phyloP scores from a whole-genome alignment of 2,113 vertebrate species.

The Solenodon paradoxus region DNA sequence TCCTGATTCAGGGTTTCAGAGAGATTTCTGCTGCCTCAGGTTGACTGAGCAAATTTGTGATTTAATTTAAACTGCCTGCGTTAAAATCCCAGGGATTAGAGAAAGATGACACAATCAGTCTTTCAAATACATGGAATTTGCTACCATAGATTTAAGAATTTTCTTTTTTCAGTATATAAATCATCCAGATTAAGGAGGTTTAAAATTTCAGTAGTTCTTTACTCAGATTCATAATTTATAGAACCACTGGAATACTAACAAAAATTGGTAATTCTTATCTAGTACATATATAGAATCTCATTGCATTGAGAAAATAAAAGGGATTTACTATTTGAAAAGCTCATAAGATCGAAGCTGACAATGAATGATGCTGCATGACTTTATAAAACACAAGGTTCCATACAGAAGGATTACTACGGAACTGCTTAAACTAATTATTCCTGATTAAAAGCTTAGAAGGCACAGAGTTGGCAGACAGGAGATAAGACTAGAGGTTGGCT shows the following conservation, averaged over 20 bases:
- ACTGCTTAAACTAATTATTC: background rate
- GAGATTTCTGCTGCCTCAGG: background rate
- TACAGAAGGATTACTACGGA: background rate
- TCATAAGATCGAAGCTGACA: background rate
- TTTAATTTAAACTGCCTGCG: background rate
- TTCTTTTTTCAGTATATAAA: background rate
- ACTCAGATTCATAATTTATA: background rate
- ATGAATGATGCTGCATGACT: background rate
- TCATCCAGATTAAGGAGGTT: constrained; percentile 18
- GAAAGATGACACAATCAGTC: background rate
- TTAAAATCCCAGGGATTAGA: constrained; percentile 15
- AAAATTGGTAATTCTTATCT: constrained; percentile 7
- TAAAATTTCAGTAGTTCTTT: constrained; percentile 22
- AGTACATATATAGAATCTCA: background rate
- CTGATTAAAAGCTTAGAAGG: constrained; percentile 36
- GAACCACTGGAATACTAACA: background rate
- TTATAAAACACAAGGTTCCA: constrained; percentile 28
- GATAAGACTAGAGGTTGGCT: background rate
- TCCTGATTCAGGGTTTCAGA: background rate
- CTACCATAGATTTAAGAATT: constrained; percentile 17
- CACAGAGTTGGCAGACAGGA: background rate
- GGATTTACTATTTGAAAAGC: constrained; percentile 1
- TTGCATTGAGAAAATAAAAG: background rate
- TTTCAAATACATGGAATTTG: constrained; percentile 1
- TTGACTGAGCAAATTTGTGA: background rate